These are phyloP conservation scores for Crepidodera aurea DNA, from an alignment of 2,888 invertebrate genomes.

Conservation along the genomic window DNA sequence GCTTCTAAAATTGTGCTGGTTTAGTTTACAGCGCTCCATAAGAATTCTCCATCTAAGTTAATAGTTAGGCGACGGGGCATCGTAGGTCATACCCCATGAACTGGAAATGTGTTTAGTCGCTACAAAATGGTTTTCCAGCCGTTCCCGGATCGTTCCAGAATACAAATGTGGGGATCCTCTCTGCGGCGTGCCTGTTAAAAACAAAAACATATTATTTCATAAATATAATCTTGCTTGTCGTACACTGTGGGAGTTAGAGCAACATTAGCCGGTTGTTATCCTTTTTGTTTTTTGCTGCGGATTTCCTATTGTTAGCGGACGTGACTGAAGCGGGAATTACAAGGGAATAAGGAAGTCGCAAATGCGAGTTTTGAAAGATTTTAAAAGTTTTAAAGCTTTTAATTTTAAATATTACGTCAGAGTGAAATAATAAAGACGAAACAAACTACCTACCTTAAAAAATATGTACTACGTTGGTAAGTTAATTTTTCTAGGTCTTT, in stretches of 20 bases:
- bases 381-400: no score
- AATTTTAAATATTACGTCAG: no score
- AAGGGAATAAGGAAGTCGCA: no score
- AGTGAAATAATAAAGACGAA: no score
- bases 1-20: neutral
- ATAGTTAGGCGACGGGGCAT: constrained; percentile 1
- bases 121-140: constrained; percentile 37
- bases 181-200: constrained; percentile 34
- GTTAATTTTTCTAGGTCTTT: no score
- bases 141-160: constrained; percentile 38
- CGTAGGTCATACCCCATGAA: constrained; percentile 27
- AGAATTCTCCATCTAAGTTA: constrained; percentile 7
- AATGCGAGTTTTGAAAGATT: no score
- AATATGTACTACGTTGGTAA: no score
- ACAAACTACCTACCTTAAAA: no score
- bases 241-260: constrained; percentile 35
- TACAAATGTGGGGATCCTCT: constrained; percentile 40
- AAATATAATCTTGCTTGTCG: constrained; percentile 43
- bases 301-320: constrained; percentile 33
- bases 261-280: constrained; percentile 32
- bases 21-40: neutral
- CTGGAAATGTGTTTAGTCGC: constrained; percentile 44
- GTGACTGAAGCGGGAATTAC: constrained; percentile 2
- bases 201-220: constrained; percentile 47
- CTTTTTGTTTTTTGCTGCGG: constrained; percentile 31